phyloP scores from a whole-genome alignment of 1,140 invertebrate species.

The Macrosteles quadrilineatus region DNA sequence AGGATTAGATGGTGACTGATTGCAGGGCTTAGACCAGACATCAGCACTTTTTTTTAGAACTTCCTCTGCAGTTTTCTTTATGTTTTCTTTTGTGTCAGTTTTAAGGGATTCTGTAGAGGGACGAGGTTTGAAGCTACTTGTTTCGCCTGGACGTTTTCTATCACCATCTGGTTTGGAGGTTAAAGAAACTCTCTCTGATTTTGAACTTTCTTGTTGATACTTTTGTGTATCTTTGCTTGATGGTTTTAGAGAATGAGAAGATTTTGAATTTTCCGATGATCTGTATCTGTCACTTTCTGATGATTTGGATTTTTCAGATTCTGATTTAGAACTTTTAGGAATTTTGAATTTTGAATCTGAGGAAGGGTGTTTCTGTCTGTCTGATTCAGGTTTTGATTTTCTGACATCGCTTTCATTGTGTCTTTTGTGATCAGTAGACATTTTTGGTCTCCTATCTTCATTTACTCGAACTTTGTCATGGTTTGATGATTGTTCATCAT shows the following conservation, averaged over 20 bases:
- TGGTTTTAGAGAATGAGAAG: too few relatives aligned
- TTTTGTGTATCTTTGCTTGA: too few relatives aligned
- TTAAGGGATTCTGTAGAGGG: too few relatives aligned
- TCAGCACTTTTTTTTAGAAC: slow-evolving; percentile 39
- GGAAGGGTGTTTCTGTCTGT: neutral
- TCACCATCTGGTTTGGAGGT: too few relatives aligned
- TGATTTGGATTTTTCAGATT: neutral
- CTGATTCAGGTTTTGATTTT: neutral
- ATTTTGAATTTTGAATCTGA: slow-evolving; percentile 1
- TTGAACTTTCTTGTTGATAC: too few relatives aligned
- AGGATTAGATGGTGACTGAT: slow-evolving; percentile 5
- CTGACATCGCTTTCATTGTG: neutral
- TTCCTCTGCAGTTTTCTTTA: slow-evolving; percentile 19
- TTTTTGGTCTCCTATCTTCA: too few relatives aligned
- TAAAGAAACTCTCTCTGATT: too few relatives aligned
- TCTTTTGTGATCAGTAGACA: neutral
- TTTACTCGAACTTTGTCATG: neutral
- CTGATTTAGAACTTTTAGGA: neutral
- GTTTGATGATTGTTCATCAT: neutral
- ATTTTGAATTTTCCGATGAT: neutral
- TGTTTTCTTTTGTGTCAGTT: neutral
- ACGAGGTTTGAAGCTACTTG: too few relatives aligned
- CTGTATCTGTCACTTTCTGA: slow-evolving; percentile 12
- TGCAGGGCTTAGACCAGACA: slow-evolving; percentile 39
- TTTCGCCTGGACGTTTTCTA: too few relatives aligned